Base-by-base conservation (phyloP, 2,888 invertebrate genomes). In the Brachyptera risi region DNA sequence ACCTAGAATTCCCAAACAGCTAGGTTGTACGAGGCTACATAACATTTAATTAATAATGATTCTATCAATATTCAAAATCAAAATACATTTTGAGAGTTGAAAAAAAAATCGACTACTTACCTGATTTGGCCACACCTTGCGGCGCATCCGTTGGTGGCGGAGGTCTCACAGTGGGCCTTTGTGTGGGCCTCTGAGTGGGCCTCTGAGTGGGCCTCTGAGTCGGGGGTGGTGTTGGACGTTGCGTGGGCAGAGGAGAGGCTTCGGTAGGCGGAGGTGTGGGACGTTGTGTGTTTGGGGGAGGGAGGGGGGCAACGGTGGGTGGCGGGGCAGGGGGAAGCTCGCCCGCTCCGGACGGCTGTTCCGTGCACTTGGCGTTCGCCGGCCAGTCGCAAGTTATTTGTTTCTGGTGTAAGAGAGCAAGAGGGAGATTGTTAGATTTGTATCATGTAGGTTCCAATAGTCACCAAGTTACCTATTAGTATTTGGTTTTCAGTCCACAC, bases 351-450 rank as follows among this genome's bases (percentile, higher is more conserved):
- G 1, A 69, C 65, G 27, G 63, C 65, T 19, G 65, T 65, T 49
- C 59, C 70, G 70, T 1, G 68, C 89, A 89, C 64, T 83, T 78
- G 0, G 87, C 84, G 62, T 78, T 79, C 27, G 72, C 74, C 0
- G 89, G 88, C 89, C 89, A 89, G 69, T 89, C 88, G 67, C 89
- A 89, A 56, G 82, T 82, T 70, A 83, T 80, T 65, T 78, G 77
- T 7, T 81, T 80, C 79, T 84, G 67, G n/a, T 40, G 71, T 68
- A 62, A 38, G 50, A 60, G 4, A 37, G 9, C 38, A 51, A 9
- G 11, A 27, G 17, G 35, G 27, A 19, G 40, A 37, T n/a, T n/a
- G n/a, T n/a, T n/a, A n/a, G n/a, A n/a, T n/a, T n/a, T n/a, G n/a
- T n/a, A n/a, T n/a, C n/a, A n/a, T n/a, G n/a, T n/a, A n/a, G n/a